These are phyloP conservation scores for Halcyon malimbica DNA, from an alignment of 2,113 vertebrate species.

Conservation along the genomic window DNA sequence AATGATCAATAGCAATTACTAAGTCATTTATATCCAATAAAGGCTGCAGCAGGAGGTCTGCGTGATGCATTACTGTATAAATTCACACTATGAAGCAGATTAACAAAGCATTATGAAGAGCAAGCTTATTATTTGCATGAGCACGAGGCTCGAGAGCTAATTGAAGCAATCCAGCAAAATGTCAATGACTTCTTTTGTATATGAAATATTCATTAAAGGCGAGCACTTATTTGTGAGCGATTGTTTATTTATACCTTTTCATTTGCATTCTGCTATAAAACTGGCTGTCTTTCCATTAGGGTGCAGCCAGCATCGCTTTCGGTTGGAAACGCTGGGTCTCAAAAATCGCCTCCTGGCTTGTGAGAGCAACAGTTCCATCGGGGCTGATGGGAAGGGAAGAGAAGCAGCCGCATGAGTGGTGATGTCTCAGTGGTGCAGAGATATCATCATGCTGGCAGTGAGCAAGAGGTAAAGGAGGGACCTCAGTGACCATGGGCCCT, in stretches of 20 bases:
- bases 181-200: conserved; percentile 64
- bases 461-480: background rate
- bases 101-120: conserved; percentile 80
- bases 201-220: conserved; percentile 72
- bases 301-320: background rate
- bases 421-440: background rate
- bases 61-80: conserved; percentile 8
- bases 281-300: background rate
- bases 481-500: accelerated
- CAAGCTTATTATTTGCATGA: conserved; percentile 75
- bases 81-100: conserved; percentile 71
- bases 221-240: background rate
- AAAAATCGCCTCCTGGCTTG: background rate
- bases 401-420: background rate
- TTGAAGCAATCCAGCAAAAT: conserved; percentile 82
- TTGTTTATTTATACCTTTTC: conserved; percentile 28
- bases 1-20: conserved; percentile 67
- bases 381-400: background rate
- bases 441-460: background rate
- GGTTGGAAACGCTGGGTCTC: background rate
- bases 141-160: conserved; percentile 71
- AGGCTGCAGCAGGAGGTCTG: conserved; percentile 64
- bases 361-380: background rate
- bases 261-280: conserved; percentile 26
- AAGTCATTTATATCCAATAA: conserved; percentile 73